Evolutionary conservation across 2,888 invertebrate genomes (phyloP).

Genomic region (Calliscelio sp.): DNA sequence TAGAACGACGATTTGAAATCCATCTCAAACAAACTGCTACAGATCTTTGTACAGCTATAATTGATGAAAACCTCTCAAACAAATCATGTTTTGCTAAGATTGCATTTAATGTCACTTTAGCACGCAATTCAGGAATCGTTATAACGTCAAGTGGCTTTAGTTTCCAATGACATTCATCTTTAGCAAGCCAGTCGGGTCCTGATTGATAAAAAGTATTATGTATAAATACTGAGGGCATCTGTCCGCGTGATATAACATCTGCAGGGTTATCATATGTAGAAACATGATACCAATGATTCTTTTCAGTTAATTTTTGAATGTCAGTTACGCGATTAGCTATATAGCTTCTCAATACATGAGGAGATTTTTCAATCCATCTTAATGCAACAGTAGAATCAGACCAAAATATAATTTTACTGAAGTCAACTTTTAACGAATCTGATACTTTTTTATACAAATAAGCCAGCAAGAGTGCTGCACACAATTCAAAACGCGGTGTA

Average conservation of each 20-base stretch:
- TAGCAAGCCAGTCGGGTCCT: slow-evolving; percentile 2
- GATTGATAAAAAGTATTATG: neutral
- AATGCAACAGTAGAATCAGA: neutral
- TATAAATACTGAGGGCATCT: neutral
- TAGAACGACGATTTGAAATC: neutral
- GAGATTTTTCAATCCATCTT: neutral
- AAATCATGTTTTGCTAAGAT: too few relatives aligned
- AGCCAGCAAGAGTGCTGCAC: neutral
- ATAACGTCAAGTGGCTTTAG: neutral
- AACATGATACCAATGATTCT: neutral
- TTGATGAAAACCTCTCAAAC: neutral
- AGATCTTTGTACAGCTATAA: too few relatives aligned
- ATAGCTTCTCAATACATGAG: slow-evolving; percentile 3
- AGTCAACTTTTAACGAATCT: neutral
- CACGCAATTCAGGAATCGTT: too few relatives aligned
- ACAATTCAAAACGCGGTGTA: neutral
- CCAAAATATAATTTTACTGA: neutral
- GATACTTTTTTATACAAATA: neutral
- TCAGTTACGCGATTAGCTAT: slow-evolving; percentile 9
- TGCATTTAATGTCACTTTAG: too few relatives aligned
- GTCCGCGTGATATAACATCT: slow-evolving; percentile 6
- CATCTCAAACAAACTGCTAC: slow-evolving; percentile 10
- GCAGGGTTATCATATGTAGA: slow-evolving; percentile 3
- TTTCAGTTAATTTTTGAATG: neutral
- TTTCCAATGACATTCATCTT: neutral